Evolutionary conservation across 2,888 invertebrate genomes (phyloP).

Genomic region (Pelosia muscerda): DNA sequence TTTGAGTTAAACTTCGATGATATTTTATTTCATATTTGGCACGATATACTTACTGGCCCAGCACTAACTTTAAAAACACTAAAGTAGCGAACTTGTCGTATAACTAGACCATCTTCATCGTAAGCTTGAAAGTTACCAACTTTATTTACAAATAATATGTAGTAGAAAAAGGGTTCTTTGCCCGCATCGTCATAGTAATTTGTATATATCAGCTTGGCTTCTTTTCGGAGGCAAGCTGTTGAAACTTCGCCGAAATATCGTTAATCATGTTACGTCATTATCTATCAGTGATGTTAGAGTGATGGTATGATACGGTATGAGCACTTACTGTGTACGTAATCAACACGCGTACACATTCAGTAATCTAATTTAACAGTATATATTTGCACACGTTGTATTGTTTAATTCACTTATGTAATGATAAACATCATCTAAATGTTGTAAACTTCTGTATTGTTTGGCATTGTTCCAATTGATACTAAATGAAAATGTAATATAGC

Average conservation of each 20-base stretch:
- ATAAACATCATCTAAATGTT: neutral
- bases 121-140: constrained; percentile 40
- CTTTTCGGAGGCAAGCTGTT: constrained; percentile 59
- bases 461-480: constrained; percentile 1
- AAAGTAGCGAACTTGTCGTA: neutral
- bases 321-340: constrained; percentile 57
- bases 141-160: constrained; percentile 56
- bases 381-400: constrained; percentile 2
- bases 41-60: constrained; percentile 13
- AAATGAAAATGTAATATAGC: constrained; percentile 5
- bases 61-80: constrained; percentile 32
- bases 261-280: constrained; percentile 78
- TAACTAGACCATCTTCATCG: constrained; percentile 32
- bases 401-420: constrained; percentile 3
- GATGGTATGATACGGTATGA: constrained; percentile 30
- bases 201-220: constrained; percentile 66
- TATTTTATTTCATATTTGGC: constrained; percentile 40
- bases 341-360: constrained; percentile 53
- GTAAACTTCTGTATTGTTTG: neutral
- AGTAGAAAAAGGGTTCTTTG: constrained; percentile 53
- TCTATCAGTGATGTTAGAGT: constrained; percentile 53
- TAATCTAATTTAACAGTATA: constrained; percentile 35
- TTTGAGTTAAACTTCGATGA: constrained; percentile 33
- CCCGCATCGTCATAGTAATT: constrained; percentile 67
- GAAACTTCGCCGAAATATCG: constrained; percentile 66